Base-by-base conservation (phyloP, 2,888 invertebrate species). In the Linyphia triangularis region DNA sequence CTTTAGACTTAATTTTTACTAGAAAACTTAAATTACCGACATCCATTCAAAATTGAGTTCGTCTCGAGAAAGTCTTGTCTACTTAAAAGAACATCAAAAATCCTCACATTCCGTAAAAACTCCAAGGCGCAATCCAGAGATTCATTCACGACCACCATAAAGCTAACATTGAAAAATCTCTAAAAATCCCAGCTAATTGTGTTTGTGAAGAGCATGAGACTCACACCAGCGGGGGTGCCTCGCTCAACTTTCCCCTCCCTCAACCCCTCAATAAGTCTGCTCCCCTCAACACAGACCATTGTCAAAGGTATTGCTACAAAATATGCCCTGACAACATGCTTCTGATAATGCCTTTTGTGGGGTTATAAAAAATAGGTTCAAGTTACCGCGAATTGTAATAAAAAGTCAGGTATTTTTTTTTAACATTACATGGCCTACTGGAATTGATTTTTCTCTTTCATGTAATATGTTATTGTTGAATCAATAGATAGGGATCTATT, bases 181-280 rank as follows among this genome's bases (percentile, higher is more conserved):
- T n/a, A 33, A 75, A 57, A 59, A 75, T 57, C 72, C 7, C n/a
- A 26, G 51, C 79, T 79, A 79, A 79, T 79, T 67, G 79, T 79
- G 57, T 79, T 79, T 79, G 79, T 67, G 79, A 51, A 79, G 51
- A 51, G 79, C 67, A 63, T 61, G 63, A 77, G 77, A 37, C 26
- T 77, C 40, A 63, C 40, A 51, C 43, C 78, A 78, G 78, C 78
- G 30, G 73, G 73, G 19, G 59, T 7, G 30, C 19, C 22, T 61
- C 30, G 30, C 22, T 7, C 33, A 22, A 10, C 16, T 33, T 75
- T 24, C 16, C 24, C 61, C 59, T 6, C 51, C n/a, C 1, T n/a
- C 16, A 16, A 28, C 9, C 33, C n/a, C 30, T n/a, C 28, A 7
- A 30, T 24, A 4, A 67, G 16, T 19, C 51, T 6, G 26, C 51